Evolutionary conservation across 2,888 invertebrate genomes (phyloP).

Genomic region (Drosophila meridiana): DNA sequence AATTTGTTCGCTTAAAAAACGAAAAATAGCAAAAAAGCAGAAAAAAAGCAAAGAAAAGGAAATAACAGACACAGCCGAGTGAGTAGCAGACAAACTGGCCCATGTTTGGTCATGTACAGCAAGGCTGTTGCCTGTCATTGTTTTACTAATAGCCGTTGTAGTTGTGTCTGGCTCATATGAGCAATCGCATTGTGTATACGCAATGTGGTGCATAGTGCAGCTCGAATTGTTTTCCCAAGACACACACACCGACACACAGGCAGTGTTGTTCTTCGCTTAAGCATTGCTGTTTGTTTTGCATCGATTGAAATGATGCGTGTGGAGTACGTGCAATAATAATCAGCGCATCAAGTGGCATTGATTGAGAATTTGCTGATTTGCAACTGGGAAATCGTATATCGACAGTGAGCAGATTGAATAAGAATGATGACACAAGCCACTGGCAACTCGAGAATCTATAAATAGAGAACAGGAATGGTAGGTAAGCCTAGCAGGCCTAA

Average conservation of each 20-base stretch:
- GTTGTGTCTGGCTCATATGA: constrained; percentile 67
- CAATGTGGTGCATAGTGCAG: constrained; percentile 38
- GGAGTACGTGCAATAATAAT: constrained; percentile 3
- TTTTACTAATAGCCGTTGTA: constrained; percentile 75
- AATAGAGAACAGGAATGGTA: not conserved
- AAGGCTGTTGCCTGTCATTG: constrained; percentile 76
- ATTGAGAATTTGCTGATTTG: constrained; percentile 4
- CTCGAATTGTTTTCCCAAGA: constrained; percentile 2
- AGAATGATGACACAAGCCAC: not conserved
- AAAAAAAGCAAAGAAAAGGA: constrained; percentile 4
- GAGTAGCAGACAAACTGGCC: constrained; percentile 63
- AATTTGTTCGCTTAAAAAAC: constrained; percentile 63
- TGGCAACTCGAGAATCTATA: not conserved
- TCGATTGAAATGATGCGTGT: not conserved
- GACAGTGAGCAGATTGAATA: not conserved
- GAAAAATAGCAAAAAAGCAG: constrained; percentile 10
- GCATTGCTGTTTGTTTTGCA: not conserved
- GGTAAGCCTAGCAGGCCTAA: not conserved
- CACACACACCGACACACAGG: not conserved
- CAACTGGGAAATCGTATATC: not conserved
- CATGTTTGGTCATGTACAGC: constrained; percentile 74
- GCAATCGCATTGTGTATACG: constrained; percentile 62
- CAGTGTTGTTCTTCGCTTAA: not conserved
- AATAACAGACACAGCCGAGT: constrained; percentile 30
- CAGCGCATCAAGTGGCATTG: not conserved